Percentiles rank a stretch among this genome's conserved stretches.
Conservation (phyloP, 2,888 invertebrate species). For the Sarcophaga caerulescens region DNA sequence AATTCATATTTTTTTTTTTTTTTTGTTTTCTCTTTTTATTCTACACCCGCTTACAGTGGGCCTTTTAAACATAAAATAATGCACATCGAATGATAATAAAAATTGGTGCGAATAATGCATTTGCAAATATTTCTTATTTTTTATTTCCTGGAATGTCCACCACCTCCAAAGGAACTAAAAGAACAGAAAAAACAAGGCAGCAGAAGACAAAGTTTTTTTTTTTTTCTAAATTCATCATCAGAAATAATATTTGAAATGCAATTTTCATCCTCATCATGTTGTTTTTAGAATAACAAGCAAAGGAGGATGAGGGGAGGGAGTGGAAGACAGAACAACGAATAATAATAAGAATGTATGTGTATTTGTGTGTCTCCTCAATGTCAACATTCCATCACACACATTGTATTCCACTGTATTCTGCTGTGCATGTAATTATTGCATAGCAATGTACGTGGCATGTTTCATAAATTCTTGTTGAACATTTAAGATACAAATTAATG, state of each 20-base stretch:
- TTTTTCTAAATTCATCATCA: conserved; percentile 4
- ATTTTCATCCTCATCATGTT: neutral
- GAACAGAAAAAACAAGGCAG: neutral
- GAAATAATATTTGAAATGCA: conserved; percentile 52
- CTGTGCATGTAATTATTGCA: neutral
- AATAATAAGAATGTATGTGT: neutral
- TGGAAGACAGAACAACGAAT: neutral
- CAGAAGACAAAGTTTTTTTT: neutral
- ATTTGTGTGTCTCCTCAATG: neutral
- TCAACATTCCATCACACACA: neutral
- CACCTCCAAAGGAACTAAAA: neutral
- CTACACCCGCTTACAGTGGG: too few relatives aligned
- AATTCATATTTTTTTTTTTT: too few relatives aligned
- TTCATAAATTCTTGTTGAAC: neutral
- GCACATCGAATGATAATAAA: neutral
- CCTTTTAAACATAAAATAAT: too few relatives aligned
- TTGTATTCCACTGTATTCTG: neutral
- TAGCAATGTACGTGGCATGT: conserved; percentile 10
- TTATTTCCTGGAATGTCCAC: too few relatives aligned
- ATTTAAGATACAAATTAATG: neutral
- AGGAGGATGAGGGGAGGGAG: neutral
- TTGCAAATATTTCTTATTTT: too few relatives aligned
- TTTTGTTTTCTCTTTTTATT: too few relatives aligned
- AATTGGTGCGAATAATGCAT: neutral
- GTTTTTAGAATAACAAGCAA: too few relatives aligned